Evolutionary conservation across 2,888 invertebrate species (phyloP).

Genomic region (Ariolimax columbianus): DNA sequence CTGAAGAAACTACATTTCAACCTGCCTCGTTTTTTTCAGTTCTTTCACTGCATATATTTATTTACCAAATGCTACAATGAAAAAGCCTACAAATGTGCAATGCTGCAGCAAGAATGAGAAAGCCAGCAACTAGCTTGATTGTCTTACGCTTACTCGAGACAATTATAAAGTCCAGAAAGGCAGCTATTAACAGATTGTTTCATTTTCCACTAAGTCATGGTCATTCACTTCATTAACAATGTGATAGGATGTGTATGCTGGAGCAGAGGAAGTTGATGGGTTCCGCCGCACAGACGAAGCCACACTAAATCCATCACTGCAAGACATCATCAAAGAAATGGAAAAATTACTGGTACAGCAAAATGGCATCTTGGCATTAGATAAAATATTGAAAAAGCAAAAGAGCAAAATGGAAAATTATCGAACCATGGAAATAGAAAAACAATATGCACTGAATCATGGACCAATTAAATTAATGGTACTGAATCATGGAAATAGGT

Average conservation of each 20-base stretch:
- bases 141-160: not conserved
- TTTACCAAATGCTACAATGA: not conserved
- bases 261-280: slow-evolving; percentile 10
- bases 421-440: too few species aligned
- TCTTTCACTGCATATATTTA: not conserved
- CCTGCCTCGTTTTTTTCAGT: not conserved
- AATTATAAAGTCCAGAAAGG: not conserved
- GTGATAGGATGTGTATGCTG: slow-evolving; percentile 13
- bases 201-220: slow-evolving; percentile 8
- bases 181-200: slow-evolving; percentile 16
- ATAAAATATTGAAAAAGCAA: too few species aligned
- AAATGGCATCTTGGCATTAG: not conserved
- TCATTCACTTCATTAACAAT: slow-evolving; percentile 10
- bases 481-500: too few species aligned
- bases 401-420: too few species aligned
- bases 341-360: not conserved
- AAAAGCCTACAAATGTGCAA: not conserved
- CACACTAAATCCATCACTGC: slow-evolving; percentile 22
- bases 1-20: not conserved
- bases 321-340: not conserved
- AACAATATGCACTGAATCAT: too few species aligned
- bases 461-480: too few species aligned
- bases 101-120: not conserved
- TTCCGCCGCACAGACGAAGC: not conserved
- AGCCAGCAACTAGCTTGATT: not conserved